phyloP scores from a whole-genome alignment of 2,888 invertebrate genomes.

The Adelphocoris suturalis region DNA sequence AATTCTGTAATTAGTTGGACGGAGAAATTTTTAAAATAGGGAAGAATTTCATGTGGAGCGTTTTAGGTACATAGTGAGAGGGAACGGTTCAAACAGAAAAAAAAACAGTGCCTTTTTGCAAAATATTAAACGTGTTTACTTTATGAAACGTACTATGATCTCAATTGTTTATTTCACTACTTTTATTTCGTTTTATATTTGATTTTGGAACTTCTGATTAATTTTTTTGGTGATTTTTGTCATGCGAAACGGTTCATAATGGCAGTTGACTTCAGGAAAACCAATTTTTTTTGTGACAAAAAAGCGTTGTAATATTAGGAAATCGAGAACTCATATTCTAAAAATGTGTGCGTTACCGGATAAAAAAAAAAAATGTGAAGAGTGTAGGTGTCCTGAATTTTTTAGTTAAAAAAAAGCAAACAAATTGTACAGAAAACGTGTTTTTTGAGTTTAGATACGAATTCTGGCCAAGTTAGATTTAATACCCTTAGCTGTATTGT shows the following conservation, averaged over 20 bases:
- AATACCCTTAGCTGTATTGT: conserved; percentile 74
- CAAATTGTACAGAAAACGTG: not conserved
- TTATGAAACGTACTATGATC: conserved; percentile 59
- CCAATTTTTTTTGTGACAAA: conserved; percentile 42
- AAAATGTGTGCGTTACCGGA: conserved; percentile 66
- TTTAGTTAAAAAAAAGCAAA: not conserved
- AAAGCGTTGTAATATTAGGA: conserved; percentile 40
- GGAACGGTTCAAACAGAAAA: conserved; percentile 44
- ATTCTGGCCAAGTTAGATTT: conserved; percentile 71
- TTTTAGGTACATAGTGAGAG: conserved; percentile 10
- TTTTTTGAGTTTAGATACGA: conserved; percentile 22
- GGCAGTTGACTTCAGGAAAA: conserved; percentile 64
- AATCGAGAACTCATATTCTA: conserved; percentile 68
- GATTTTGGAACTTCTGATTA: not conserved
- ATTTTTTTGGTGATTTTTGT: conserved; percentile 18
- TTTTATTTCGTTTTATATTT: no score
- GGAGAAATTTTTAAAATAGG: conserved; percentile 28
- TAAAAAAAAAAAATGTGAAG: conserved; percentile 60
- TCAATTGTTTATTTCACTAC: conserved; percentile 50
- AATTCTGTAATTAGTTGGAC: conserved; percentile 59
- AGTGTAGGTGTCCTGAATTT: conserved; percentile 65
- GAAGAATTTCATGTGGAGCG: not conserved
- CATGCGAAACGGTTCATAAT: conserved; percentile 65
- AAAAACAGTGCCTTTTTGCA: conserved; percentile 71
- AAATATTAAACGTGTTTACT: conserved; percentile 29